Evolutionary conservation across 1,140 invertebrate species (phyloP), one percentile per base, ranked within the genome.

Genomic region (Lycorma delicatula): DNA sequence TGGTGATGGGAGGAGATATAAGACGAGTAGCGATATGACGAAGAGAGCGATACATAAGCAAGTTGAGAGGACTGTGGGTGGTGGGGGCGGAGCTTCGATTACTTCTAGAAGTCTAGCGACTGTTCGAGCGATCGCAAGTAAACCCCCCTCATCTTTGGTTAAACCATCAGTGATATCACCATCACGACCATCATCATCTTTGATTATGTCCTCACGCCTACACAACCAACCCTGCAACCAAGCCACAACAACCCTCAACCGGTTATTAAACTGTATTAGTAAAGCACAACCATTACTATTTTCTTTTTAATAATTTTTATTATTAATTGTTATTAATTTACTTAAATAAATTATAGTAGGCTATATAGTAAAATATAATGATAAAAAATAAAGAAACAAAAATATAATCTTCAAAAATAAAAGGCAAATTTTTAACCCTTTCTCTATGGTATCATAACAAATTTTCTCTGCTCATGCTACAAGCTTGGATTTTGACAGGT

Each of bases 201-300:
- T 51, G 22, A 63, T 53, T 12, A 63, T 38, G 44, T 25, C 50
- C 5, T 63, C 61, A 16, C 58, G 55, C 20, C 51, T 50, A 51
- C 54, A 56, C 50, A 60, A 41, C 34, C 26, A 25, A 26, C 50
- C 61, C 61, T 63, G 61, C 50, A 60, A 60, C 61, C 61, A 60
- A 64, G 54, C 60, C 57, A 61, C 58, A 59, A 51, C 31, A 46
- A 46, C 20, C 28, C 47, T 22, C 47, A 34, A 57, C 46, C 46
- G 28, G 18, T 44, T 44, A 44, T 44, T 44, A 9, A 7, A 44
- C n/a, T n/a, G n/a, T n/a, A 16, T 44, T 44, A 44, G 41, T 44
- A 12, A 44, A 44, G 41, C 41, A 44, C 41, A 4, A 20, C n/a
- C 41, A 44, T 4, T 16, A 44, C 3, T 44, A 44, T 16, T 18